Conservation (phyloP, 2,888 invertebrate species). For the Halocaridina rubra region DNA sequence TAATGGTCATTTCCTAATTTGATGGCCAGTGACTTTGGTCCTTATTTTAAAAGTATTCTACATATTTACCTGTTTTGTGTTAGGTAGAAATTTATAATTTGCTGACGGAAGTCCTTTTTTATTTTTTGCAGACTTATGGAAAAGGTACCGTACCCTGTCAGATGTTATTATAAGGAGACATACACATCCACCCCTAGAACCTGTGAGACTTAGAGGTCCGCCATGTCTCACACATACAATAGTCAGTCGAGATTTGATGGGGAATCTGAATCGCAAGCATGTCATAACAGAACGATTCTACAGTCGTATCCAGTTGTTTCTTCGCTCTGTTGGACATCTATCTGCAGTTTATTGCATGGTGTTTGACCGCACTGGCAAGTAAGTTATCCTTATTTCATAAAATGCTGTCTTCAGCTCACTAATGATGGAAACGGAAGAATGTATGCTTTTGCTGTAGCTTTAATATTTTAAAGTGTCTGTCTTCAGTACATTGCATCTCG, state of each 20-base stretch:
- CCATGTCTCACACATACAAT: constrained; percentile 68
- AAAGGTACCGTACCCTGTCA: constrained; percentile 35
- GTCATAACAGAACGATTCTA: constrained; percentile 76
- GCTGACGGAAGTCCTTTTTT: too few relatives aligned
- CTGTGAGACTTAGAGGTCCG: constrained; percentile 16
- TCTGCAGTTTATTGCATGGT: constrained; percentile 97
- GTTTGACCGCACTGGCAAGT: constrained; percentile 91
- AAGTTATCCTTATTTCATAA: constrained; percentile 71
- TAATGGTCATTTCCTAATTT: too few relatives aligned
- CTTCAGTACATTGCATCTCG: too few relatives aligned
- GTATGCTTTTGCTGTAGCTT: too few relatives aligned
- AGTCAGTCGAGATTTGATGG: constrained; percentile 77
- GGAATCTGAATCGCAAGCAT: constrained; percentile 74
- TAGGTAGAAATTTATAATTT: too few relatives aligned
- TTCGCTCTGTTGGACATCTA: constrained; percentile 91
- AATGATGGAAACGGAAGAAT: too few relatives aligned
- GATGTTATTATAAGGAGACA: constrained; percentile 24
- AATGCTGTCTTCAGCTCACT: too few relatives aligned
- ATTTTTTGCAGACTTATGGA: constrained; percentile 38
- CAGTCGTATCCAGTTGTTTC: constrained; percentile 77
- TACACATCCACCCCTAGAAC: constrained; percentile 40
- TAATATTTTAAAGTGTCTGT: too few relatives aligned
- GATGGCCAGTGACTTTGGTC: too few relatives aligned
- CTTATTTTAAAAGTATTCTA: too few relatives aligned
- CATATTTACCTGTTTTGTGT: too few relatives aligned